phyloP scores from a whole-genome alignment of 2,113 vertebrate species.

The Oryzias celebensis region DNA sequence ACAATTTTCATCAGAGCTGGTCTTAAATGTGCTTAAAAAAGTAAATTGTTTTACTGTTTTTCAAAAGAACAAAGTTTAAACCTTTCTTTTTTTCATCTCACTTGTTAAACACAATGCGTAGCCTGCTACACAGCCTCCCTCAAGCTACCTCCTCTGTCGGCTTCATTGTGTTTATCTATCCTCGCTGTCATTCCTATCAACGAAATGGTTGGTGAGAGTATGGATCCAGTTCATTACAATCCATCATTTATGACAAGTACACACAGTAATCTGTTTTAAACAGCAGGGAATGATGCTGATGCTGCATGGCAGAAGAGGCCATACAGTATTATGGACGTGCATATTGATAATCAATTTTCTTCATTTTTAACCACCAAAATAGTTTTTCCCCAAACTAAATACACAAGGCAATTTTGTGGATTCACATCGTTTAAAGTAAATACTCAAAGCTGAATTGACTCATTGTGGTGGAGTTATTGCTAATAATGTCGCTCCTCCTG shows the following conservation, averaged over 20 bases:
- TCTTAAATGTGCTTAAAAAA: no score
- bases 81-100: no score
- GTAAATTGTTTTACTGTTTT: no score
- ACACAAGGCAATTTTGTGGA: conserved; percentile 19
- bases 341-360: conserved; percentile 68
- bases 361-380: conserved; percentile 55
- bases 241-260: conserved; percentile 69
- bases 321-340: conserved; percentile 38
- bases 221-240: conserved; percentile 66
- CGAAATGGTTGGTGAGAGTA: conserved; percentile 43
- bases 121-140: conserved; percentile 13
- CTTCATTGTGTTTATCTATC: conserved; percentile 55
- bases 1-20: no score
- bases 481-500: conserved; percentile 35
- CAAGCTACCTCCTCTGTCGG: conserved; percentile 35
- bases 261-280: conserved; percentile 70
- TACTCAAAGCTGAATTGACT: conserved; percentile 33
- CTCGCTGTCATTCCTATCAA: conserved; percentile 49
- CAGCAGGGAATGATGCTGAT: conserved; percentile 62
- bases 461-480: conserved; percentile 11
- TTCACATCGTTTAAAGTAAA: conserved; percentile 18
- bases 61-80: no score
- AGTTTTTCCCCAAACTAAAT: conserved; percentile 17
- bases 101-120: background rate
- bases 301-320: conserved; percentile 60